Base-by-base conservation (phyloP, 2,888 invertebrate genomes). In the Bibio marci region DNA sequence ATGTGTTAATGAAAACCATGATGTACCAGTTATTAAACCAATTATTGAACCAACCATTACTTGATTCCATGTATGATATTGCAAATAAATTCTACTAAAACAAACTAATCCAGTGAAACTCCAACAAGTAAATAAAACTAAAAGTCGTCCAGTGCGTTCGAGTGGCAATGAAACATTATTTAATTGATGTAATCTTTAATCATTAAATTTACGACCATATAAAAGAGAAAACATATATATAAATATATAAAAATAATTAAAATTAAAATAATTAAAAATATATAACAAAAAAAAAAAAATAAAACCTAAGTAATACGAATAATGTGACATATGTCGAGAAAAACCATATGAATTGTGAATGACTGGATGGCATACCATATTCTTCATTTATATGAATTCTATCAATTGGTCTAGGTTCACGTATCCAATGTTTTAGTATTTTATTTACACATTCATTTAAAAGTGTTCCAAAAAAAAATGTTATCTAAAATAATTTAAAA, bases 341-440 rank as follows among this genome's bases (percentile, higher is more conserved):
- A 63, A 90, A 91, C 82, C 86, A 87, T 66, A 85, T 78, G 58
- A 86, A 83, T 63, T 90, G 90, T 50, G 88, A 72, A 67, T 91
- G 91, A 44, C 82, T 80, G 26, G 88, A 90, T 40, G 90, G 91
- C 90, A 90, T 90, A 49, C 82, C 83, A 68, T 79, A 83, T 62
- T 83, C 81, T 50, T 73, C 74, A 50, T 76, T 76, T 39, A 77
- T 58, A 52, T 70, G 66, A 43, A 73, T 70, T 53, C 81, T 67
- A 45, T 66, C 65, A 49, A 80, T 56, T 38, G 91, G 91, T 53
- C 90, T 69, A 36, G 76, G 69, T 64, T 90, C 85, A 58, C 78
- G 73, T 50, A 90, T 79, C 40, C 73, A 67, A 55, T 85, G 77
- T 61, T 91, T 91, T 44, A 90, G 62, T 46, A 78, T 62, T 59